Conservation (phyloP, 2,797 vertebrate species). For the Oreochromis grahami region DNA sequence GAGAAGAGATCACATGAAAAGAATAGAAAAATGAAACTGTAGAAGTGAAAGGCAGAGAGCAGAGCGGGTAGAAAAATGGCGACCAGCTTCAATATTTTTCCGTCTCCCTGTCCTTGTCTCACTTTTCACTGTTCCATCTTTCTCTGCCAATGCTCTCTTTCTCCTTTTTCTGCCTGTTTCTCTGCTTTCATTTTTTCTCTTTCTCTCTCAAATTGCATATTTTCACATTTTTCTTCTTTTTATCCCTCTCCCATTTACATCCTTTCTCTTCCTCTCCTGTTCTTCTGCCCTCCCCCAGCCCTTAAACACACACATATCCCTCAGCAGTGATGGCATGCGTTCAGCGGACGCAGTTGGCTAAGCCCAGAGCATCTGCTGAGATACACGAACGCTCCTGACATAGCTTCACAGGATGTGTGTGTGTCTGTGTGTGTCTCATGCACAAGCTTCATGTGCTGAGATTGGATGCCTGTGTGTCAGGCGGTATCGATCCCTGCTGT, state of each 20-base stretch:
- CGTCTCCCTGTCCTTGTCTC: conserved; percentile 43
- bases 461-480: conserved; percentile 33
- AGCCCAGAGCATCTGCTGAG: conserved; percentile 58
- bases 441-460: neutral
- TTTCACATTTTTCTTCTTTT: neutral
- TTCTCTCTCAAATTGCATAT: conserved; percentile 1
- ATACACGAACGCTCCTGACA: conserved; percentile 32
- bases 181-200: neutral
- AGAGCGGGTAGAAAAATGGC: conserved; percentile 49
- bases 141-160: neutral
- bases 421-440: neutral
- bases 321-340: conserved; percentile 51
- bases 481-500: conserved; percentile 9
- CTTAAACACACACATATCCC: conserved; percentile 16
- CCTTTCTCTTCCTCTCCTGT: neutral
- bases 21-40: conserved; percentile 10
- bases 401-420: conserved; percentile 16
- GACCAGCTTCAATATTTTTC: conserved; percentile 24
- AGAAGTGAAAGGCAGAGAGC: conserved; percentile 4
- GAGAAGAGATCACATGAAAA: neutral
- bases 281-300: neutral
- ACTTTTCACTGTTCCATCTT: conserved; percentile 47
- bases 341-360: conserved; percentile 53
- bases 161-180: neutral
- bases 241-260: conserved; percentile 7